Conservation (phyloP, 2,113 vertebrate species). For the Heptranchias perlo region DNA sequence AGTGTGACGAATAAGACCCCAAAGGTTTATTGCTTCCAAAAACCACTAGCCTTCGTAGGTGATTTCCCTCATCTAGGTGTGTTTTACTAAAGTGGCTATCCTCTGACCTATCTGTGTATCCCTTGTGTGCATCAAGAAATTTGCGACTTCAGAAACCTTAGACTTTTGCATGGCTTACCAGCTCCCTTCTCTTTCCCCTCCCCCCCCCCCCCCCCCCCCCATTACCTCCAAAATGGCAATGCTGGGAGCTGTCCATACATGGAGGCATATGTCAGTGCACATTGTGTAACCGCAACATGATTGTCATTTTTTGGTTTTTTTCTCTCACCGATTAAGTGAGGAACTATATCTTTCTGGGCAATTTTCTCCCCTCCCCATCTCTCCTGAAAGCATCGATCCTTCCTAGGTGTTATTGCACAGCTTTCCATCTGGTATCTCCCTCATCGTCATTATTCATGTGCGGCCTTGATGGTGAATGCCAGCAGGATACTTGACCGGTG, state of each 20-base stretch:
- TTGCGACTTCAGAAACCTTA: neutral
- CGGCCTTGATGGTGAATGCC: neutral
- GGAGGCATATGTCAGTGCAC: neutral
- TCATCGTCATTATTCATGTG: neutral
- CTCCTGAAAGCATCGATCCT: neutral
- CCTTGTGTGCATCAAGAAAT: neutral
- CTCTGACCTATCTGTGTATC: neutral
- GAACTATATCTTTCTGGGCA: neutral
- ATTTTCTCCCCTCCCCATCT: neutral
- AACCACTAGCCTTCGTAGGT: neutral
- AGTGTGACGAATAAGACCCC: neutral
- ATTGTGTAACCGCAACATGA: neutral
- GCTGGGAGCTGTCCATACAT: neutral
- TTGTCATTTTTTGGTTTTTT: neutral
- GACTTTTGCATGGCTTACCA: neutral
- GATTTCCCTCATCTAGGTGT: neutral
- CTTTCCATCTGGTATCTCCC: neutral
- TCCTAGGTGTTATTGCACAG: neutral
- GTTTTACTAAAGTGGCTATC: no score
- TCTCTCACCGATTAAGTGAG: neutral
- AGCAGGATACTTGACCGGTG: neutral
- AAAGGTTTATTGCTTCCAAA: neutral
- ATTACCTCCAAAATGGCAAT: neutral
- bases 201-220: no score
- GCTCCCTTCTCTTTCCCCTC: neutral